Percentiles rank a stretch among this genome's conserved stretches.
These are phyloP conservation scores for Prietella phreatophila DNA, from an alignment of 2,113 vertebrate species.

Conservation along the genomic window DNA sequence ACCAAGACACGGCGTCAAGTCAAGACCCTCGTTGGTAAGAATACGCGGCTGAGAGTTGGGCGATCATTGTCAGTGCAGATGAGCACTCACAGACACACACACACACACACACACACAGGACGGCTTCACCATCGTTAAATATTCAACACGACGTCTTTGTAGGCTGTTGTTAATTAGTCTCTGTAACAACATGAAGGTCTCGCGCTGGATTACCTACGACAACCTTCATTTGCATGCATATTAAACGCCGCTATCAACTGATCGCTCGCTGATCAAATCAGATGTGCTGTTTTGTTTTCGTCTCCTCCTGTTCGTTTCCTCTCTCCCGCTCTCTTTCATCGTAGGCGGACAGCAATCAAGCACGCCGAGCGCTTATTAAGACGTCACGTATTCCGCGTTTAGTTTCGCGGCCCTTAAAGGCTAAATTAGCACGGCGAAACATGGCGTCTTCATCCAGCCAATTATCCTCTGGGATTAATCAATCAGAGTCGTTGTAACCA, in stretches of 20 bases:
- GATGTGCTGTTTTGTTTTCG: conserved; percentile 48
- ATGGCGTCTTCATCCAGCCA: background rate
- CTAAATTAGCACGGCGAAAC: conserved; percentile 6
- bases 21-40: background rate
- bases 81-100: conserved; percentile 69
- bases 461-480: conserved; percentile 10
- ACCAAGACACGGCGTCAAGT: background rate
- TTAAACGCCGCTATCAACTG: conserved; percentile 52
- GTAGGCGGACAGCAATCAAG: conserved; percentile 20
- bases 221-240: conserved; percentile 65
- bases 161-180: conserved; percentile 77
- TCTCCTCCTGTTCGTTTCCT: conserved; percentile 12
- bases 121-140: conserved; percentile 69
- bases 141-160: conserved; percentile 78
- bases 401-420: conserved; percentile 11
- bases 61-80: conserved; percentile 70
- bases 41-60: conserved; percentile 48
- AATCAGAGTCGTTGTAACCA: background rate
- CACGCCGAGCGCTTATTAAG: conserved; percentile 37
- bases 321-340: conserved; percentile 24
- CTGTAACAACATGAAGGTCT: conserved; percentile 71
- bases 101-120: conserved; percentile 8
- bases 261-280: conserved; percentile 56
- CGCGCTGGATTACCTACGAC: conserved; percentile 62
- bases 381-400: conserved; percentile 34